Conservation (phyloP, 2,888 invertebrate species). For the Diarsia mendica region DNA sequence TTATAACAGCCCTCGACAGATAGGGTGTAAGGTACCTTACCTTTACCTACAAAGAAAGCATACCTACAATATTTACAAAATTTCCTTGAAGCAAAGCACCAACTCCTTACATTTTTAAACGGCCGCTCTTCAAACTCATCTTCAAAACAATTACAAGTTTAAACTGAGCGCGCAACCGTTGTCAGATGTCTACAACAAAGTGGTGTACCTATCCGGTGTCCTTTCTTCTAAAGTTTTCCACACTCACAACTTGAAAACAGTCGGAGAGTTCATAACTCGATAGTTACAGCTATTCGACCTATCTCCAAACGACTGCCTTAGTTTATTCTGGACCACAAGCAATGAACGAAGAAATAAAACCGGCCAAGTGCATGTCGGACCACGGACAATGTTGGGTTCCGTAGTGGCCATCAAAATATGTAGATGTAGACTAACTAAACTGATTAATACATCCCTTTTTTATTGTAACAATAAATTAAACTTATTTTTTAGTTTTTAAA, state of each 20-base stretch:
- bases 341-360: neutral
- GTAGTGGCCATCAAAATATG: no score
- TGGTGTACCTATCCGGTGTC: neutral
- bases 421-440: no score
- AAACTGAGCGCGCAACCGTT: neutral
- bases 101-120: slow-evolving; percentile 30
- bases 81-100: neutral
- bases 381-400: no score
- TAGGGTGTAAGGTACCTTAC: neutral
- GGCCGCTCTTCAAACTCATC: slow-evolving; percentile 11
- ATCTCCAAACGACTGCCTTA: neutral
- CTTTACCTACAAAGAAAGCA: neutral
- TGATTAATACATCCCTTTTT: no score
- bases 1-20: neutral
- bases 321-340: neutral
- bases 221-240: slow-evolving; percentile 12
- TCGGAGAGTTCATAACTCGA: neutral
- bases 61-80: neutral
- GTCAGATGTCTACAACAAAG: slow-evolving; percentile 4
- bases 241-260: neutral
- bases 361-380: no score
- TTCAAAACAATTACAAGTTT: slow-evolving; percentile 12
- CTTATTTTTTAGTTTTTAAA: no score
- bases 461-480: no score
- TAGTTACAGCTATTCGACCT: neutral